Base-by-base conservation (phyloP, 2,797 vertebrate species). In the Euthynnus affinis region DNA sequence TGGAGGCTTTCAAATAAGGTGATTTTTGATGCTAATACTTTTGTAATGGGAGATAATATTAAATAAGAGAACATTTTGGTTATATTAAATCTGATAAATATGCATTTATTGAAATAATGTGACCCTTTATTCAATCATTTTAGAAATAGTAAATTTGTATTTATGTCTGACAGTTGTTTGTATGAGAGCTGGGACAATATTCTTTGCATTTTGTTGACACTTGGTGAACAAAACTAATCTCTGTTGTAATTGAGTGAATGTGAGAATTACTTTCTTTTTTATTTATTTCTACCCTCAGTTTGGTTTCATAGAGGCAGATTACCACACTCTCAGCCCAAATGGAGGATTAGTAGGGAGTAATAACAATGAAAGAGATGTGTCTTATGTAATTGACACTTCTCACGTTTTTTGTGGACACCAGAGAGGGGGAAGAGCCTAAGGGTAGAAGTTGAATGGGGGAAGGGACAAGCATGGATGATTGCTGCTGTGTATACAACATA, bases 381-480 rank as follows among this genome's bases (percentile, higher is more conserved):
- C 62, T 92, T 87, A 86, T 81, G 69, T 81, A 84, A 87, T 61
- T 85, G 62, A 84, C 74, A 80, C 58, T 40, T 85, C 75, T 85
- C 52, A 66, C 7, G 3, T 83, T 81, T 78, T 74, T 42, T 2
- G 0, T 58, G 64, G 46, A 84, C 59, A 69, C 63, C n/a, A 68
- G 60, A 23, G 65, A 60, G 53, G 62, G 61, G 53, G 40, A 14
- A 61, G 37, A 67, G 70, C 65, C 61, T 53, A 1, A 66, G 74
- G 76, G 48, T 70, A 59, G 51, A 65, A 34, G 42, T 51, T 69
- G 40, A 53, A 69, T 72, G 74, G 63, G 68, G 74, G 78, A 73
- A 74, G 68, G 66, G 77, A 67, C 44, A 62, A 57, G 37, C 29
- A 37, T 46, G 22, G 57, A 63, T 70, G 51, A 66, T 52, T 77